These are phyloP conservation scores for Thamnaconus septentrionalis DNA, from an alignment of 2,113 vertebrate species.

Conservation along the genomic window DNA sequence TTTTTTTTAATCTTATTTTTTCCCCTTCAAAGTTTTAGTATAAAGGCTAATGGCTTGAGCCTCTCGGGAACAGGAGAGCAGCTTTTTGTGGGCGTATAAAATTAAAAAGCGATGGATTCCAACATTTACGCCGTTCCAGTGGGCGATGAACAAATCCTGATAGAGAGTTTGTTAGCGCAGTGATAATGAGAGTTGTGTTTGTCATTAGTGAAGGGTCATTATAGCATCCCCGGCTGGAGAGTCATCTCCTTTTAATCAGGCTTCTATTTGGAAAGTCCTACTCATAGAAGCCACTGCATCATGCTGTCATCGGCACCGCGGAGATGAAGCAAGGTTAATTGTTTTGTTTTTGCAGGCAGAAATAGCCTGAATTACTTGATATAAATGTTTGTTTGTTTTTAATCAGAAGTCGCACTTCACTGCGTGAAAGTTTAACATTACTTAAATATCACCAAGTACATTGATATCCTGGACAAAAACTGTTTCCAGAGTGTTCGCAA, in stretches of 20 bases:
- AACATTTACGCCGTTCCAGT: conserved; percentile 32
- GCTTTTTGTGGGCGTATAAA: background rate
- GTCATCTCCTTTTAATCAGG: conserved; percentile 47
- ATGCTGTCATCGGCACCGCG: conserved; percentile 32
- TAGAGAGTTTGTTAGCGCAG: conserved; percentile 37
- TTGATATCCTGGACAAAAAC: too few species aligned
- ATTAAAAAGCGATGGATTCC: conserved; percentile 41
- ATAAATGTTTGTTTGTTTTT: too few species aligned
- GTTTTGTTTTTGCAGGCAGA: too few species aligned
- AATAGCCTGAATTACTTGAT: background rate
- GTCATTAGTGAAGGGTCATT: conserved; percentile 51
- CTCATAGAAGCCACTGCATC: conserved; percentile 39
- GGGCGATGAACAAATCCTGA: conserved; percentile 34
- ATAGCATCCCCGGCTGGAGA: conserved; percentile 15
- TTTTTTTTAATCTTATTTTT: too few species aligned
- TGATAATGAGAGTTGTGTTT: conserved; percentile 53
- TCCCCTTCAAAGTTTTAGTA: too few species aligned
- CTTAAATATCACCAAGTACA: too few species aligned
- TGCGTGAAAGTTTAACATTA: too few species aligned
- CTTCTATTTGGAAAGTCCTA: conserved; percentile 41
- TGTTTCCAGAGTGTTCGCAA: too few species aligned
- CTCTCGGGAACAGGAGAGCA: too few species aligned
- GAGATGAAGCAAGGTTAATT: conserved; percentile 42
- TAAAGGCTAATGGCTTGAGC: too few species aligned
- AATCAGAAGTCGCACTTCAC: too few species aligned